phyloP scores from a whole-genome alignment of 2,888 invertebrate genomes.

The Cryptocheilus praepositus region DNA sequence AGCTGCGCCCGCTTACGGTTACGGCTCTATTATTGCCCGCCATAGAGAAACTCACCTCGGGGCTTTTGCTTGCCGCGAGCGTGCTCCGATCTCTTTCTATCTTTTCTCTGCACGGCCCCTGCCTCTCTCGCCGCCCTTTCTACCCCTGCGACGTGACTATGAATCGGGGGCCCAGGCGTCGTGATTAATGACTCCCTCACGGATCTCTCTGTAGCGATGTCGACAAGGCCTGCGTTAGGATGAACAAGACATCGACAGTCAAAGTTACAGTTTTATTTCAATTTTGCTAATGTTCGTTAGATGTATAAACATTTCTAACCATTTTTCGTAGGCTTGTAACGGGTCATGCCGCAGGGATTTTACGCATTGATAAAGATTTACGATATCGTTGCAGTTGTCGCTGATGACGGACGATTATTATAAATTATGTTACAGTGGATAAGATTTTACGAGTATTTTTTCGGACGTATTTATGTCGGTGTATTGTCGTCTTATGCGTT shows the following conservation, averaged over 20 bases:
- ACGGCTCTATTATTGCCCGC: slow-evolving; percentile 64
- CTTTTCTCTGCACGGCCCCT: slow-evolving; percentile 45
- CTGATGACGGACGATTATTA: too few relatives aligned
- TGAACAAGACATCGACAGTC: slow-evolving; percentile 39
- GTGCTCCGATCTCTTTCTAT: slow-evolving; percentile 48
- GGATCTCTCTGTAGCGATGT: slow-evolving; percentile 29
- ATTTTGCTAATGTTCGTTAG: background rate
- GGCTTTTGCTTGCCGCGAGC: slow-evolving; percentile 46
- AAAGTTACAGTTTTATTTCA: background rate
- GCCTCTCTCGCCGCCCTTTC: slow-evolving; percentile 38
- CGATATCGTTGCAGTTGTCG: too few relatives aligned
- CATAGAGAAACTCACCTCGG: slow-evolving; percentile 52
- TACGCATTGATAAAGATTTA: too few relatives aligned
- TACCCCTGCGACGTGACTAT: slow-evolving; percentile 40
- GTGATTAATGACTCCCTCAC: slow-evolving; percentile 68
- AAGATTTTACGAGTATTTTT: too few relatives aligned
- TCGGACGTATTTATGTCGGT: too few relatives aligned
- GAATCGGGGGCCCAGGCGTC: slow-evolving; percentile 54
- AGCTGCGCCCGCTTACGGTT: slow-evolving; percentile 61
- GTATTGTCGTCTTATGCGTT: too few relatives aligned
- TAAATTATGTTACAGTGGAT: too few relatives aligned
- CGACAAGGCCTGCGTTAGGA: slow-evolving; percentile 15
- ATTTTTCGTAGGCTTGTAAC: too few relatives aligned
- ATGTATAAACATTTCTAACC: background rate
- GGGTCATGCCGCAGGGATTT: too few relatives aligned